Conservation (phyloP, 64 coral and sea anemone species). For the Platygyra sinensis region DNA sequence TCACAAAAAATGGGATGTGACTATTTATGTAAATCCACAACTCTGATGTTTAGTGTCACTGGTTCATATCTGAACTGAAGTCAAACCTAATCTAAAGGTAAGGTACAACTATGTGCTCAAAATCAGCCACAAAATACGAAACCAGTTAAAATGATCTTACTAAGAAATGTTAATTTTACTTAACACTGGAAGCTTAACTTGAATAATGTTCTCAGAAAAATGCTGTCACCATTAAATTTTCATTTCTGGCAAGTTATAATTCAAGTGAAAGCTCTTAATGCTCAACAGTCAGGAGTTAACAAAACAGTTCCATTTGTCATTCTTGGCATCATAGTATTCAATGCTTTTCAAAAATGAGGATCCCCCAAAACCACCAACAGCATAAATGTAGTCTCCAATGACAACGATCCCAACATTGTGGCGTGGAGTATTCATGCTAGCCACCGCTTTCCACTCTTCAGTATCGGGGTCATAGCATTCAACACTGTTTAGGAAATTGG, state of each 20-base stretch:
- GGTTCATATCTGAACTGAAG: neutral
- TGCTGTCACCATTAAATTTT: too few species aligned
- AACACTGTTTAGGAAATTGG: slow-evolving; percentile 81
- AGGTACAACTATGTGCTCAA: too few species aligned
- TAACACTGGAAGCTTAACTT: too few species aligned
- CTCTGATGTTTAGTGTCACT: neutral
- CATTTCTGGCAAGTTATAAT: neutral
- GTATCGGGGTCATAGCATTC: slow-evolving; percentile 86
- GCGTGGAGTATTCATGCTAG: slow-evolving; percentile 80
- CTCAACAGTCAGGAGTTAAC: slow-evolving; percentile 17
- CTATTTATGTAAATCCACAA: neutral
- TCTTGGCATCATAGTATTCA: slow-evolving; percentile 77
- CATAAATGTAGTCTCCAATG: slow-evolving; percentile 62
- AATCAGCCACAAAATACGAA: too few species aligned
- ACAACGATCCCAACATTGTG: slow-evolving; percentile 86
- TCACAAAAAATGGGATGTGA: neutral
- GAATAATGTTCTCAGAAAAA: too few species aligned
- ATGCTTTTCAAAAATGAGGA: slow-evolving; percentile 89
- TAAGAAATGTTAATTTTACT: too few species aligned
- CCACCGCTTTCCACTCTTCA: slow-evolving; percentile 88
- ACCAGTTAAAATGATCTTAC: too few species aligned
- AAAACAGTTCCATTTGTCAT: slow-evolving; percentile 83
- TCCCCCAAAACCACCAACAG: slow-evolving; percentile 93
- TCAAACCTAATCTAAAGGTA: neutral
- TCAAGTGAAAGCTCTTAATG: neutral